Conservation (phyloP, 2,797 vertebrate genomes). For the Alcedo atthis region DNA sequence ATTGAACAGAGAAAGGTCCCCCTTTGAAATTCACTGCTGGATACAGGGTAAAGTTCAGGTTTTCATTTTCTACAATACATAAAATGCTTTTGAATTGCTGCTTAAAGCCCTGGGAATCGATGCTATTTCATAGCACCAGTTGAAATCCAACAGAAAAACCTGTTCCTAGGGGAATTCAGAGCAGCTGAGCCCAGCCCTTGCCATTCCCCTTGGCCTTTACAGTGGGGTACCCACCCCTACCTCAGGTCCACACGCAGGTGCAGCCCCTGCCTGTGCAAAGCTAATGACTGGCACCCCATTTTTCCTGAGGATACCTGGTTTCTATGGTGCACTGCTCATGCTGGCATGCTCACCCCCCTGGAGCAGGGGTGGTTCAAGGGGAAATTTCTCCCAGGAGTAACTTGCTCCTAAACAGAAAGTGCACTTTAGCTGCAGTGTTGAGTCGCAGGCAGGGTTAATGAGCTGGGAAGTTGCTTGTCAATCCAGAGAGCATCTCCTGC, state of each 20-base stretch:
- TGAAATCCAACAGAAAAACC: background rate
- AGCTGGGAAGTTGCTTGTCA: constrained; percentile 9
- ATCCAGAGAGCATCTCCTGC: background rate
- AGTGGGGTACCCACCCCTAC: background rate
- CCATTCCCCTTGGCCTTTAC: rapidly evolving
- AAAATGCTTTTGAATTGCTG: constrained; percentile 31
- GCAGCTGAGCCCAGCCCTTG: background rate
- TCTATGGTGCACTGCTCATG: background rate
- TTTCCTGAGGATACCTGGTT: background rate
- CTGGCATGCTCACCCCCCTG: rapidly evolving
- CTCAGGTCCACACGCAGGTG: rapidly evolving
- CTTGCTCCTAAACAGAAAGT: background rate
- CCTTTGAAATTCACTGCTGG: constrained; percentile 39
- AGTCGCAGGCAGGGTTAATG: background rate
- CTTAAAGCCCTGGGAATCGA: background rate
- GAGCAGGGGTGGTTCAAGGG: background rate
- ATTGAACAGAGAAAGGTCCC: background rate
- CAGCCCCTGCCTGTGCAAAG: background rate
- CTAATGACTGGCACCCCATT: rapidly evolving
- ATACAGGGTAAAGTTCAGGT: background rate
- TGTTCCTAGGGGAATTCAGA: background rate
- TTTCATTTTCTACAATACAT: background rate
- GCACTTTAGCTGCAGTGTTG: background rate
- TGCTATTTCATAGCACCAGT: background rate
- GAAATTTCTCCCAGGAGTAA: background rate